Conservation (phyloP, 2,113 vertebrate species). For the Poecile atricapillus region DNA sequence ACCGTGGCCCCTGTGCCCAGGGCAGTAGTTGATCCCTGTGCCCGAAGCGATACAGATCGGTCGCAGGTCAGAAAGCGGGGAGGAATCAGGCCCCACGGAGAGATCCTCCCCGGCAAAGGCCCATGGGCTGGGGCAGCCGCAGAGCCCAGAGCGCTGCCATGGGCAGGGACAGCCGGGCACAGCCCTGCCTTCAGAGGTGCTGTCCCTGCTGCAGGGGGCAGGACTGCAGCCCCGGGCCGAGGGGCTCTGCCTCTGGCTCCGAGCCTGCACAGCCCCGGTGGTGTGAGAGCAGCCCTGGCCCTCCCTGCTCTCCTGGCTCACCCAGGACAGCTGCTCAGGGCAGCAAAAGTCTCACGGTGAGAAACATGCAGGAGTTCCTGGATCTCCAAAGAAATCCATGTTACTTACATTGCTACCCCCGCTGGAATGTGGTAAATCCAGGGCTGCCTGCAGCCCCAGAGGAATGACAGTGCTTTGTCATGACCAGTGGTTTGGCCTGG, state of each 20-base stretch:
- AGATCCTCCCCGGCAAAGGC: neutral
- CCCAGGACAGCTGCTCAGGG: too few relatives aligned
- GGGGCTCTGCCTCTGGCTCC: neutral
- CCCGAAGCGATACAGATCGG: neutral
- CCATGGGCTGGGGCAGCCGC: neutral
- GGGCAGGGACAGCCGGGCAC: neutral
- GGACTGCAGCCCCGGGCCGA: fast-evolving
- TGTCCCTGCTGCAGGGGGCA: neutral
- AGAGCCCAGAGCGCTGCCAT: neutral
- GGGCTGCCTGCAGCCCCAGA: neutral
- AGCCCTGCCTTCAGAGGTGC: neutral
- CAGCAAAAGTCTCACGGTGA: neutral
- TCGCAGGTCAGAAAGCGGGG: fast-evolving
- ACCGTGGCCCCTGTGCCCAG: fast-evolving
- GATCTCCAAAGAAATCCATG: neutral
- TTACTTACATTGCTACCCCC: neutral
- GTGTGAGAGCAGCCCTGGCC: neutral
- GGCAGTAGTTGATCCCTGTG: neutral
- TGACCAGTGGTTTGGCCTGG: neutral
- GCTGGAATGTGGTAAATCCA: neutral
- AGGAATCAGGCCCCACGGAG: neutral
- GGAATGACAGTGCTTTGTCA: neutral
- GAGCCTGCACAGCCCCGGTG: fast-evolving
- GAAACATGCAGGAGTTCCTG: fast-evolving
- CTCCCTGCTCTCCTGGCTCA: fast-evolving